These are phyloP conservation scores for Crypturellus tataupa DNA, from an alignment of 2,797 vertebrate species.

Conservation along the genomic window DNA sequence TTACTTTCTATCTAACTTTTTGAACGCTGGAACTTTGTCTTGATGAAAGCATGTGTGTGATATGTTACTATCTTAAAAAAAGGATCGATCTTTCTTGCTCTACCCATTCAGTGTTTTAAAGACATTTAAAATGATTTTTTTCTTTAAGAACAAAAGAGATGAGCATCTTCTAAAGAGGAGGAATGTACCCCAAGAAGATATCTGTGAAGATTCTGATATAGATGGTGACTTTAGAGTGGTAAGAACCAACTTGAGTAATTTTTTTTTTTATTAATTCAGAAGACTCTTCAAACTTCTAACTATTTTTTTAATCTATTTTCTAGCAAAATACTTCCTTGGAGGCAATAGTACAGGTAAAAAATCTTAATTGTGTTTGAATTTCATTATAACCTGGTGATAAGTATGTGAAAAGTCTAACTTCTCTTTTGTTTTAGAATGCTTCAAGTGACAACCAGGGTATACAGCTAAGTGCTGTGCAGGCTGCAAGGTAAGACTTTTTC, in stretches of 20 bases:
- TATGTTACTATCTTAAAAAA: neutral
- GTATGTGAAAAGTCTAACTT: conserved; percentile 32
- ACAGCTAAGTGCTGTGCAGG: conserved; percentile 97
- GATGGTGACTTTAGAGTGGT: conserved; percentile 98
- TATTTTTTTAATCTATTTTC: conserved; percentile 54
- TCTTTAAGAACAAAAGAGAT: conserved; percentile 94
- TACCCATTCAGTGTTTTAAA: neutral
- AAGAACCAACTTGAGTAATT: conserved; percentile 34
- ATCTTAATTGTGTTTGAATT: neutral
- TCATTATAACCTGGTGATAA: neutral
- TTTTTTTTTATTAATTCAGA: neutral
- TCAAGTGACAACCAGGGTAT: conserved; percentile 99
- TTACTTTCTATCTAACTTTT: neutral
- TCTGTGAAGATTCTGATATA: conserved; percentile 95
- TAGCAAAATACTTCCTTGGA: conserved; percentile 99
- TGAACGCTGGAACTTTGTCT: neutral
- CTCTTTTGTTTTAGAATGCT: conserved; percentile 88
- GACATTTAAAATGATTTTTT: neutral
- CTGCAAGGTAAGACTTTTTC: conserved; percentile 88
- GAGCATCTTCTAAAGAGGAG: conserved; percentile 98
- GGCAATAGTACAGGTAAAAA: conserved; percentile 97
- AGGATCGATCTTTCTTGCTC: neutral
- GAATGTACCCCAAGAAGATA: conserved; percentile 96
- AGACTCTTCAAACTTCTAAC: neutral
- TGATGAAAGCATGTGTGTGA: rapidly evolving